Base-by-base conservation (phyloP, 1,140 invertebrate genomes). In the Bombus turneri region DNA sequence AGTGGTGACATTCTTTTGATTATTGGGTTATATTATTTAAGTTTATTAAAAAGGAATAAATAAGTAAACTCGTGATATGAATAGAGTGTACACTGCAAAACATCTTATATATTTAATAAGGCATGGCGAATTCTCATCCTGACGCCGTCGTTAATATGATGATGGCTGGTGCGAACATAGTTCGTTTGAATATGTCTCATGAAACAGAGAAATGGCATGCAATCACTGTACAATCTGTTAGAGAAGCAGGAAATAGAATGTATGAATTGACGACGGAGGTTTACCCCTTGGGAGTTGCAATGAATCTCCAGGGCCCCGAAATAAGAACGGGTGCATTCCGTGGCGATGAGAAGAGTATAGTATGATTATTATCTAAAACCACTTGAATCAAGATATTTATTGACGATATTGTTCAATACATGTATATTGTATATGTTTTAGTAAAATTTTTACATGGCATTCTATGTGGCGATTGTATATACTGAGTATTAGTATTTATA, bases 221-320 rank as follows among this genome's bases (percentile, higher is more conserved):
- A 28, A 82, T 89, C 64, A 85, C 73, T 15, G 68, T 90, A 43
- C 74, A 75, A 57, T 87, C 81, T 37, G 76, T 86, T 22, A 91
- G 83, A 81, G 69, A 92, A 25, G 73, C 83, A 78, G 81, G 79
- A 43, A 79, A 87, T 73, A 80, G 59, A 28, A 39, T 86, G 43
- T 86, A 81, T 6, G 81, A 76, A 79, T 80, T 39, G 18, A 83
- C 59, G 3, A 37, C 34, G 13, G 83, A 71, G 62, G 37, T 87
- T 66, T 64, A 78, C 22, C 95, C 95, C 41, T 91, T 96, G 47
- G 95, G 93, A 39, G 81, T 95, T 39, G 92, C 95, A n/a, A 92
- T 95, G 31, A 93, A 95, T 87, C 93, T 95, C 22, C 91, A 91
- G 80, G 94, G 95, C 1, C 95, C 95, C 53, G 94, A 95, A 80